phyloP scores from a whole-genome alignment of 2,888 invertebrate genomes.

The Scaptomyza reducta region DNA sequence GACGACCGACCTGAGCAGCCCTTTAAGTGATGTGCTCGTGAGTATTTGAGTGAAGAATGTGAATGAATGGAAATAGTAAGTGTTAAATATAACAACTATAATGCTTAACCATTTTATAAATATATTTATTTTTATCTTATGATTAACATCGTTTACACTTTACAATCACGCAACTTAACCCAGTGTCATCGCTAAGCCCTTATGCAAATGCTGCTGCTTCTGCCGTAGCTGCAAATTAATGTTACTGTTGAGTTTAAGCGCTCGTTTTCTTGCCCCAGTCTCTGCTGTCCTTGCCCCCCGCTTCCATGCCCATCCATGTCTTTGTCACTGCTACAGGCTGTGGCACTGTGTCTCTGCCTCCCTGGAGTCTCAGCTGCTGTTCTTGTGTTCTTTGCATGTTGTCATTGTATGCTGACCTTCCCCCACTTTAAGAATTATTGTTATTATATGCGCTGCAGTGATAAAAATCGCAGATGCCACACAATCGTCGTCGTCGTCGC shows the following conservation, averaged over 20 bases:
- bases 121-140: not conserved
- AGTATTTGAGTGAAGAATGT: conserved; percentile 1
- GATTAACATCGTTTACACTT: not conserved
- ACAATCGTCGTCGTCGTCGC: conserved; percentile 58
- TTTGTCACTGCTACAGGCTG: conserved; percentile 20
- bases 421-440: conserved; percentile 83
- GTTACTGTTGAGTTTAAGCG: conserved; percentile 81
- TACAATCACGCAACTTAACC: not conserved
- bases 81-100: not conserved
- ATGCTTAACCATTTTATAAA: not conserved
- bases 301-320: not conserved
- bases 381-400: conserved; percentile 71
- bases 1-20: conserved; percentile 50
- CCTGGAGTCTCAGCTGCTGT: conserved; percentile 72
- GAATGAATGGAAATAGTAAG: no score
- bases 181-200: conserved; percentile 48
- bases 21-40: conserved; percentile 48
- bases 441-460: conserved; percentile 82
- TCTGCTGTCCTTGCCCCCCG: not conserved
- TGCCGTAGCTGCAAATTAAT: conserved; percentile 78
- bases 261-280: conserved; percentile 45
- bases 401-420: conserved; percentile 72
- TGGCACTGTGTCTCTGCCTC: conserved; percentile 33
- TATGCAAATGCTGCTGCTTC: conserved; percentile 64
- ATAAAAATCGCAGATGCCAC: conserved; percentile 81